Evolutionary conservation across 2,888 invertebrate genomes (phyloP).

Genomic region (Macaria liturata): DNA sequence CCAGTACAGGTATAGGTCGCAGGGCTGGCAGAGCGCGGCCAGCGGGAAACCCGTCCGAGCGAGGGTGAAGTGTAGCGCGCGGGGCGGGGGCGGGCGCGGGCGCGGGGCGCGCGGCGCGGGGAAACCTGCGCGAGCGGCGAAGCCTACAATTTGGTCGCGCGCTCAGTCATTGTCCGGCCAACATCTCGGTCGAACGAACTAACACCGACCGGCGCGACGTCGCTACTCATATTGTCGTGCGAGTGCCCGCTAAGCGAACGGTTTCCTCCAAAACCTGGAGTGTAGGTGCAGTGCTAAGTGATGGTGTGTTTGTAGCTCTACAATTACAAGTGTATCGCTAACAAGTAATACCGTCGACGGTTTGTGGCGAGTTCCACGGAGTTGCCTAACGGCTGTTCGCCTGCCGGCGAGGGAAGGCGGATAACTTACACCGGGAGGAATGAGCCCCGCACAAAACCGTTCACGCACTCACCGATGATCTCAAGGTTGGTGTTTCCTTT

Average conservation of each 20-base stretch:
- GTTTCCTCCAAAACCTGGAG: constrained; percentile 68
- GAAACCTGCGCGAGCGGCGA: constrained; percentile 65
- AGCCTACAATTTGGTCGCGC: constrained; percentile 60
- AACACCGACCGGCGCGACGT: constrained; percentile 62
- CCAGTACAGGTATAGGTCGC: constrained; percentile 46
- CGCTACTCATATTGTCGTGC: constrained; percentile 70
- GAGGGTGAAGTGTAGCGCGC: constrained; percentile 52
- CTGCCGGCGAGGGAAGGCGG: constrained; percentile 77
- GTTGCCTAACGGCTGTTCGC: constrained; percentile 77
- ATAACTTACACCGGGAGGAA: constrained; percentile 78
- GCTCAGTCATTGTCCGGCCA: constrained; percentile 80
- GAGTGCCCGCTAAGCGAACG: constrained; percentile 73
- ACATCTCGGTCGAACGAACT: constrained; percentile 69
- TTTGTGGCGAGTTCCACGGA: constrained; percentile 69
- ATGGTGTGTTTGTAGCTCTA: constrained; percentile 81
- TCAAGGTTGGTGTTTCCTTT: constrained; percentile 61
- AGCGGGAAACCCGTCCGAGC: constrained; percentile 54
- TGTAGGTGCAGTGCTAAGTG: constrained; percentile 76
- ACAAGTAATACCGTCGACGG: constrained; percentile 69
- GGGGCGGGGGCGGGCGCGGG: constrained; percentile 39
- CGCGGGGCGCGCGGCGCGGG: constrained; percentile 43
- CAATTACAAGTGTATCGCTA: constrained; percentile 78
- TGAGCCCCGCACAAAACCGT: constrained; percentile 79
- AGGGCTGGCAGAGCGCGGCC: constrained; percentile 67
- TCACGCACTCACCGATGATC: constrained; percentile 81